phyloP scores from a whole-genome alignment of 2,113 vertebrate genomes.

The Cyanistes caeruleus region DNA sequence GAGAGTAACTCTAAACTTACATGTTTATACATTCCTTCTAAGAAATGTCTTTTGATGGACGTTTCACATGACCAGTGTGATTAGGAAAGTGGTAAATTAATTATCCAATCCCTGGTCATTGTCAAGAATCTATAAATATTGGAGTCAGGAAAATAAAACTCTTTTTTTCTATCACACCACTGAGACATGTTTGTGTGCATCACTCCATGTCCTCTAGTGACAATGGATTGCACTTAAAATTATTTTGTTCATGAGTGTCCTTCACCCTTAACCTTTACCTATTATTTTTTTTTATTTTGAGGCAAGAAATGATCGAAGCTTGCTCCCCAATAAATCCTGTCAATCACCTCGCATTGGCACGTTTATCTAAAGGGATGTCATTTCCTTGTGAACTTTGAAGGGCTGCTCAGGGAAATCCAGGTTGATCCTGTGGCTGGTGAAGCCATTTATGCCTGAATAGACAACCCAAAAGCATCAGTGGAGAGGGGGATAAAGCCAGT shows the following conservation, averaged over 20 bases:
- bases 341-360: rapidly evolving
- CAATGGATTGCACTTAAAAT: neutral
- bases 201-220: too few species aligned
- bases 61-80: too few species aligned
- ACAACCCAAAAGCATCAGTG: neutral
- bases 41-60: too few species aligned
- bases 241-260: neutral
- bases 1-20: too few species aligned
- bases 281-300: neutral
- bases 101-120: too few species aligned
- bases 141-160: too few species aligned
- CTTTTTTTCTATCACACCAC: too few species aligned
- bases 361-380: neutral
- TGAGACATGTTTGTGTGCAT: too few species aligned
- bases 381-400: neutral
- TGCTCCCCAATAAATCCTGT: neutral
- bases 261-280: neutral
- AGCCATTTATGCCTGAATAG: neutral
- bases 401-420: neutral
- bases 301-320: rapidly evolving
- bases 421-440: neutral
- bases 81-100: too few species aligned
- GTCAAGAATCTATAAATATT: too few species aligned
- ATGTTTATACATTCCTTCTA: too few species aligned
- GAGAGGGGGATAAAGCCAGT: neutral